Evolutionary conservation across 1,140 invertebrate species (phyloP), one percentile per base, ranked within the genome.

Genomic region (Aphelenchoides fujianensis): DNA sequence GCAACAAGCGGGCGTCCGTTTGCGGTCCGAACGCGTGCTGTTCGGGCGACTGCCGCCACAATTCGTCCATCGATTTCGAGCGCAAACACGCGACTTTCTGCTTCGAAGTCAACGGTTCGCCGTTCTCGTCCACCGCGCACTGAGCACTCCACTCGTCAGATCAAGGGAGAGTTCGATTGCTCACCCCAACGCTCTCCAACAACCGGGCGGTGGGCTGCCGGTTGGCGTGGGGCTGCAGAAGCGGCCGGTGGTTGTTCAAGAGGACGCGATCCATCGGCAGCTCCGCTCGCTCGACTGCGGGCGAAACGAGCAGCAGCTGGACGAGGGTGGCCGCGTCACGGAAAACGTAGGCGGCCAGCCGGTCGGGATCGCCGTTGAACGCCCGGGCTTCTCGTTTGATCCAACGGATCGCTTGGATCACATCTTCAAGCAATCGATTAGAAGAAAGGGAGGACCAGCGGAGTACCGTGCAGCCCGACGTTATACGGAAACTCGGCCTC

Each of bases 341-440:
- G 19, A 59, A 59, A 5, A 5, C 34, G 5, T 7, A 59, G 5
- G 34, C 7, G 7, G 55, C 5, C 27, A 59, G 28, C 23, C 55
- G 5, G 23, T 59, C 34, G 7, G 55, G 55, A 59, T 59, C 55
- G 28, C 55, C 55, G 34, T 19, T 5, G 34, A 59, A 59, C 28
- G 55, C 28, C 5, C 19, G 34, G 34, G 19, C 55, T 23, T 59
- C 55, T 59, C 19, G 55, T 23, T 59, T 59, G 5, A 59, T 23
- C 55, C 55, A 59, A 30, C 34, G 28, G 5, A 59, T 7, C 34
- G 55, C 55, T 59, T 5, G 5, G 7, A 59, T 59, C 55, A 59
- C 5, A 59, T 59, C 55, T 48, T 59, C 28, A 59, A 48, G 12
- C 23, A 23, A 48, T 12, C 12, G 23, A 48, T 16, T 48, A 23